Evolutionary conservation across 2,888 invertebrate species (phyloP).

Genomic region (Epinotia bilunana): DNA sequence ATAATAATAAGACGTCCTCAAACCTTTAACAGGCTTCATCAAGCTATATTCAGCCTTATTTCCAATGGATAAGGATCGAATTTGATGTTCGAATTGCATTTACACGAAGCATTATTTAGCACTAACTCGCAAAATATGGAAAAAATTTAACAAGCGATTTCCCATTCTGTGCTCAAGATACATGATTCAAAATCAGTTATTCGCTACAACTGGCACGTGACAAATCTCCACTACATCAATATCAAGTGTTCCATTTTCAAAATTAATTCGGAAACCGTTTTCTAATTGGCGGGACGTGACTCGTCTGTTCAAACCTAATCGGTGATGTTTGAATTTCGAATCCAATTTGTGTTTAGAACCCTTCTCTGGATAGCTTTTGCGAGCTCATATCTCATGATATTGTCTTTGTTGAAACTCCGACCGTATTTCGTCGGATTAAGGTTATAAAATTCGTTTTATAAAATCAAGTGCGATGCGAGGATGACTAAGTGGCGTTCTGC

Average conservation of each 20-base stretch:
- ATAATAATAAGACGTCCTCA: constrained; percentile 51
- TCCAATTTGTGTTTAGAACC: constrained; percentile 70
- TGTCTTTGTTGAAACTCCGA: not conserved
- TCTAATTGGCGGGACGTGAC: constrained; percentile 83
- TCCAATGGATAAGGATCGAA: constrained; percentile 49
- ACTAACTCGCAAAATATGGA: constrained; percentile 53
- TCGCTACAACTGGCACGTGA: constrained; percentile 58
- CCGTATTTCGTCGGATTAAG: not conserved
- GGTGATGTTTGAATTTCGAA: constrained; percentile 75
- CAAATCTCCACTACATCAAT: constrained; percentile 81
- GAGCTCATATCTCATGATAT: constrained; percentile 8
- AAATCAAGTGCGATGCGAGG: not conserved
- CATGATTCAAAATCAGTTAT: constrained; percentile 42
- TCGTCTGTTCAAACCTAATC: constrained; percentile 72
- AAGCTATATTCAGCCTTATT: constrained; percentile 50
- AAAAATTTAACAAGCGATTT: constrained; percentile 45
- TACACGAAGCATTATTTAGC: constrained; percentile 60
- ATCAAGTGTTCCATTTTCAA: constrained; percentile 82
- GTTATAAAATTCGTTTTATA: not conserved
- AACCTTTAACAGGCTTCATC: constrained; percentile 54
- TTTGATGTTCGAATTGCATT: constrained; percentile 52
- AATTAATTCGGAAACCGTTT: constrained; percentile 77
- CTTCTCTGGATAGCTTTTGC: constrained; percentile 19
- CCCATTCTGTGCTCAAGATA: constrained; percentile 27
- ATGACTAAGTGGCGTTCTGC: constrained; percentile 2